Evolutionary conservation across 2,888 invertebrate genomes (phyloP), one percentile per base, ranked within the genome.

Genomic region (Drosophila nigritarsus): DNA sequence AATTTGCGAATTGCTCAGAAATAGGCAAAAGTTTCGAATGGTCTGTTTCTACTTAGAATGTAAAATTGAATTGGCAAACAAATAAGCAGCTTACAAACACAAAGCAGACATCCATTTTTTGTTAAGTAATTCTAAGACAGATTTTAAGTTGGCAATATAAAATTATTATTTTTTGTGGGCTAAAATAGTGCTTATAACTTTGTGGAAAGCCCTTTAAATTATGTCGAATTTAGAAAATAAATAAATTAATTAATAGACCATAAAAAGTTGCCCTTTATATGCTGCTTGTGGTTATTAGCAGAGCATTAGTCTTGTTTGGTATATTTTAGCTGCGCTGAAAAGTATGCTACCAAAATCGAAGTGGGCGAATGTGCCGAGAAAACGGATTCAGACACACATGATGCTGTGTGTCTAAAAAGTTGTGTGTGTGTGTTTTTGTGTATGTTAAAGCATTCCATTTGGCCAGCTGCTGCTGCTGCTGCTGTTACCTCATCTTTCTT

Each of bases 401-500:
- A 42, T 27, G 4, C n/a, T 27, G 15, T 29, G 42, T 58, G 48
- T 54, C 15, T n/a, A 9, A n/a, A 38, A 29, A 29, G 32, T 5
- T 51, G 15, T 58, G 49, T 75, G 48, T 67, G 55, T 70, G 51
- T 62, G 50, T 66, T 50, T 54, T 27, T 58, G 34, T 71, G 51
- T 60, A 34, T 64, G 64, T 59, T 66, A 55, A 55, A 69, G 69
- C 66, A 88, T 90, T 87, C 75, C 84, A 73, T 89, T 81, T 74
- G 85, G 90, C 69, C 73, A 40, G 65, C 63, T 69, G 67, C 59
- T 27, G 68, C 55, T 69, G 67, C 59, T 24, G 66, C 55, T 73
- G 70, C 72, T 80, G 73, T 75, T 82, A 82, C 88, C 90, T 89
- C 85, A 86, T 86, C 89, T 86, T 90, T 86, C 85, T 90, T 90